Evolutionary conservation across 23 tunicate genomes (phyloP).

Genomic region (Halocynthia roretzi): DNA sequence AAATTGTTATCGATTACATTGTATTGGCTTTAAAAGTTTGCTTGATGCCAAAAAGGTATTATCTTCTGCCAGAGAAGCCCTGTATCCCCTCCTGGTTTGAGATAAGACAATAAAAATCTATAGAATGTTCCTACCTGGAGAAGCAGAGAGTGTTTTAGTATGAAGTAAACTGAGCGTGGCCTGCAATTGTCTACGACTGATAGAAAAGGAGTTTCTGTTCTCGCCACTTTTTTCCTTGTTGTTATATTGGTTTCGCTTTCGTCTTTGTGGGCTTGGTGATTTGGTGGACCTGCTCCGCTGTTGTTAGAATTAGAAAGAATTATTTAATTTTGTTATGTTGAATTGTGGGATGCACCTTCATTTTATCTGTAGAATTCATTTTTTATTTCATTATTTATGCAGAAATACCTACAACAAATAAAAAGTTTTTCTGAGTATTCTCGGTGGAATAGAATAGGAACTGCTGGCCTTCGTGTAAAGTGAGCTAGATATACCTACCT

Average conservation of each 20-base stretch:
- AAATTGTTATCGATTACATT: too few relatives aligned
- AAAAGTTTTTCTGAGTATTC: too few relatives aligned
- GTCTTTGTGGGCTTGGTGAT: neutral
- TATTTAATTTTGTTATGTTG: neutral
- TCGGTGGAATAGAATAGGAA: too few relatives aligned
- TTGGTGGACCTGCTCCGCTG: neutral
- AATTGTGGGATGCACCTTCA: neutral
- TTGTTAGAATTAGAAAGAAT: neutral
- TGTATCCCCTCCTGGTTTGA: neutral
- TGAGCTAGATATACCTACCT: too few relatives aligned
- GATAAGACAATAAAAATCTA: neutral
- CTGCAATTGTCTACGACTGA: neutral
- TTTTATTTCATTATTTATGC: too few relatives aligned
- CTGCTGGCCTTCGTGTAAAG: too few relatives aligned
- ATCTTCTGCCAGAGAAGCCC: neutral
- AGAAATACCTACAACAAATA: too few relatives aligned
- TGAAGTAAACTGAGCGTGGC: conserved; percentile 2
- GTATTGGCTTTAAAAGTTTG: too few relatives aligned
- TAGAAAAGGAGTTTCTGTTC: too few relatives aligned
- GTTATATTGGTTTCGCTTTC: neutral
- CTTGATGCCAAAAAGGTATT: neutral
- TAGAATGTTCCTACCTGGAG: neutral
- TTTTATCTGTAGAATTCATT: too few relatives aligned
- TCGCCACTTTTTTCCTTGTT: neutral
- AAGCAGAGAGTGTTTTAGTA: conserved; percentile 2